Evolutionary conservation across 2,113 vertebrate species (phyloP), one percentile per base, ranked within the genome.

Genomic region (Microtus richardsoni): DNA sequence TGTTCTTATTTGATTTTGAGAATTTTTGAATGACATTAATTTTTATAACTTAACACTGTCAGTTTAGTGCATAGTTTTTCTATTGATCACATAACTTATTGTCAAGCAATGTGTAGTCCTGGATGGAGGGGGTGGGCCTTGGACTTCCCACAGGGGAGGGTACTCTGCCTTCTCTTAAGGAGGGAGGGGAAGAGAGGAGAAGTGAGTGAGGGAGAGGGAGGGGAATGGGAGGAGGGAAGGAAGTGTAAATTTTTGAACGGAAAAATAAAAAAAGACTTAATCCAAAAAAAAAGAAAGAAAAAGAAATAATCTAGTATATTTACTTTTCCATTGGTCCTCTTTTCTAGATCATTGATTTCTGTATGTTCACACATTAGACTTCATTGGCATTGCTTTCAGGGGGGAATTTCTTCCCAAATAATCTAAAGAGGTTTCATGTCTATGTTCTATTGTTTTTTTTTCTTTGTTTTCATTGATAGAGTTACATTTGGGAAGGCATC

Each of bases 1-100:
- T 11, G 26, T 11, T 64, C 91, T 87, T 70, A 33, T 14, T 80
- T 90, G 89, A 78, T 90, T 94, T 92, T 95, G n/a, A n/a, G 49
- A 80, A 89, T 78, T 74, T 74, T 47, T 83, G n/a, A 54, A 91
- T 47, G n/a, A 39, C 77, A 73, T 89, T 77, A 10, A 30, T 73
- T 95, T 66, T 58, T 17, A 16, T 60, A 44, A 83, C 58, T 13
- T 41, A 33, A 47, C 10, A 86, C 13, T 85, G 49, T 28, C 10
- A 62, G 17, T 88, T 78, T n/a, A 22, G 19, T 78, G 22, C 66
- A 33, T 71, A 17, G 12, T 84, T 30, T 66, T 2, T 17, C 8
- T 83, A 68, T 73, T 11, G 0, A 26, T 89, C 68, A 78, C 1
- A 1, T 2, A 83, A 13, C 0, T 7, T 12, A 58, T 16, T 4